A percentile compares a stretch with the other conserved stretches of the same genome.
phyloP scores from a whole-genome alignment of 1,140 invertebrate genomes.

The Drosophila nigromelanica region DNA sequence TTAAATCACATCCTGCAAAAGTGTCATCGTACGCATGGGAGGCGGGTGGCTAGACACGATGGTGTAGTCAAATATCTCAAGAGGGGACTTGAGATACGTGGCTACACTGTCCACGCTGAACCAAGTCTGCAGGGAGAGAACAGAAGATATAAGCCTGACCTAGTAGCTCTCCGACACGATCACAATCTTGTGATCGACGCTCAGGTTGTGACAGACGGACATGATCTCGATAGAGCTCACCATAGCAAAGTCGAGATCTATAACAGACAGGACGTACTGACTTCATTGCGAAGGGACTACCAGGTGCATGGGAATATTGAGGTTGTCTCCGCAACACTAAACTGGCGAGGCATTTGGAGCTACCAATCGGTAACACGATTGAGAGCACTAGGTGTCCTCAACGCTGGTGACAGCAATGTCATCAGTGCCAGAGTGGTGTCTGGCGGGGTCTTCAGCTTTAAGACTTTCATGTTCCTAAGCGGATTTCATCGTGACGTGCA shows the following conservation, averaged over 20 bases:
- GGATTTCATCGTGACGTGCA: background rate
- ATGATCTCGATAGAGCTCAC: conserved; percentile 2
- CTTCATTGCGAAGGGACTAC: background rate
- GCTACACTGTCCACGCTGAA: background rate
- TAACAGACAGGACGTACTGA: conserved; percentile 3
- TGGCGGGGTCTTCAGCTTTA: background rate
- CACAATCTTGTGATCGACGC: background rate
- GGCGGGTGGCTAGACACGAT: conserved; percentile 18
- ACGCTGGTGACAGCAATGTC: background rate
- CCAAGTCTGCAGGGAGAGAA: conserved; percentile 1
- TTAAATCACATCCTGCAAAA: no score
- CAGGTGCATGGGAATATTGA: background rate
- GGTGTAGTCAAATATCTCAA: conserved; percentile 7
- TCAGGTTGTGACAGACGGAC: conserved; percentile 11
- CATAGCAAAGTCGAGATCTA: conserved; percentile 1
- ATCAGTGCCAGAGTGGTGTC: background rate
- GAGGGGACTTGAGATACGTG: conserved; percentile 1
- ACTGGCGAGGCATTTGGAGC: conserved; percentile 7
- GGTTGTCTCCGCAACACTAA: background rate
- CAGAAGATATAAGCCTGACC: conserved; percentile 5
- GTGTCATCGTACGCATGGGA: background rate
- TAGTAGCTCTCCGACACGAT: background rate
- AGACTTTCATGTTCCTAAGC: background rate
- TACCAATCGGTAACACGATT: background rate
- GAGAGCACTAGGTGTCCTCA: background rate